These are phyloP conservation scores for Gorsachius magnificus DNA, from an alignment of 2,797 vertebrate genomes.

Conservation along the genomic window DNA sequence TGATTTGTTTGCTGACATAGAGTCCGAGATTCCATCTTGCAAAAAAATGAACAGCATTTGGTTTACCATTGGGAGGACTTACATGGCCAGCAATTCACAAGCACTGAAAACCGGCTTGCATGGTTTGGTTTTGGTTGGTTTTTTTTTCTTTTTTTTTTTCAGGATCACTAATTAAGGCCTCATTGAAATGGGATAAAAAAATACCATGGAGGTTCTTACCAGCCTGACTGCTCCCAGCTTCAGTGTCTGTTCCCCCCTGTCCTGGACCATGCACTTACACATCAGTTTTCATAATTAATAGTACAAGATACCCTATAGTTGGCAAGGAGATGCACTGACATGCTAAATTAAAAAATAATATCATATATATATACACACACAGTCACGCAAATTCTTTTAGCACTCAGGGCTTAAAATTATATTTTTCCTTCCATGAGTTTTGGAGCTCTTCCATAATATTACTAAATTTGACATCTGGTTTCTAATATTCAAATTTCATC, in stretches of 20 bases:
- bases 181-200: not conserved
- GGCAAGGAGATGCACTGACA: not conserved
- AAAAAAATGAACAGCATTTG: not conserved
- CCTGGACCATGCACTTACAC: not conserved
- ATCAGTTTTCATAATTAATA: not conserved
- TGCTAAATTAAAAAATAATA: not conserved
- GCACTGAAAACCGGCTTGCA: not conserved
- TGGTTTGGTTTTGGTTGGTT: too few relatives aligned
- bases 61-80: not conserved
- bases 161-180: not conserved
- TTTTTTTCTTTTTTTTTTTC: not conserved
- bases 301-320: not conserved
- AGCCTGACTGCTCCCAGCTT: not conserved
- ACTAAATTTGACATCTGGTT: not conserved
- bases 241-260: too few relatives aligned
- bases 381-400: not conserved
- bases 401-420: not conserved
- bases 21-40: not conserved
- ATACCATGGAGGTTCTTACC: not conserved
- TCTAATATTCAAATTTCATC: not conserved
- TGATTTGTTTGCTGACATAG: not conserved
- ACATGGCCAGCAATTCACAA: not conserved
- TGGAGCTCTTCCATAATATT: not conserved
- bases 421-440: not conserved
- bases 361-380: too few relatives aligned